A percentile compares a stretch with the other conserved stretches of the same genome.
These are phyloP conservation scores for Rhegmatorhina hoffmannsi DNA, from an alignment of 2,113 vertebrate species.

Conservation along the genomic window DNA sequence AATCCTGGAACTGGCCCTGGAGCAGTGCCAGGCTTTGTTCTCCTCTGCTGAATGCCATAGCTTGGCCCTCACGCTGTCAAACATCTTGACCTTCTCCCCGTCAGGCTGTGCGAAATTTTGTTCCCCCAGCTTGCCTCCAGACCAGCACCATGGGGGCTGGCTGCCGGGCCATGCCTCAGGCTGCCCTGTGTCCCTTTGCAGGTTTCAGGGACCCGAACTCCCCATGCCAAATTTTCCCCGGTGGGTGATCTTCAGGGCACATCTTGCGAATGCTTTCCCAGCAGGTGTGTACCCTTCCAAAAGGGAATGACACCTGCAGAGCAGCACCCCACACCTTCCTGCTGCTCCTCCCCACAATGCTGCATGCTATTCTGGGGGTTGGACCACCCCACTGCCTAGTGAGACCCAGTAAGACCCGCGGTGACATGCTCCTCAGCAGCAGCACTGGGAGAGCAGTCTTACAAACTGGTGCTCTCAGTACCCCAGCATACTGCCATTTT, in stretches of 20 bases:
- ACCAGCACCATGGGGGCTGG: not conserved
- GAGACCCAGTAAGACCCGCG: rapidly evolving
- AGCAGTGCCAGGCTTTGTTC: not conserved
- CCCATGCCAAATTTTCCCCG: not conserved
- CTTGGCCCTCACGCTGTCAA: not conserved
- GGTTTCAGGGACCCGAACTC: not conserved
- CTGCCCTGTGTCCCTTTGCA: not conserved
- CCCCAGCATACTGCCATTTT: not conserved
- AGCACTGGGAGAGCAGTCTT: not conserved
- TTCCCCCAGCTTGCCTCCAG: not conserved
- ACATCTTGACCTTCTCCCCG: rapidly evolving
- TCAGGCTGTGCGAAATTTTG: not conserved
- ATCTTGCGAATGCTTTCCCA: not conserved
- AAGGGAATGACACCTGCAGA: not conserved
- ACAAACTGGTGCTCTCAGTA: not conserved
- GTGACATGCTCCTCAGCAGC: not conserved
- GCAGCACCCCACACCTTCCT: not conserved
- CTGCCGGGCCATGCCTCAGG: not conserved
- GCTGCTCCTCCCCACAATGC: rapidly evolving
- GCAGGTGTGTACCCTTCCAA: rapidly evolving
- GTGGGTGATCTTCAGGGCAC: not conserved
- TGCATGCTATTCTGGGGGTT: rapidly evolving
- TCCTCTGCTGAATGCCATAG: not conserved
- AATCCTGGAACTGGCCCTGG: too few species aligned
- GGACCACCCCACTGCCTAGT: rapidly evolving